phyloP scores from a whole-genome alignment of 2,113 vertebrate genomes.

The Rhodinocichla rosea region DNA sequence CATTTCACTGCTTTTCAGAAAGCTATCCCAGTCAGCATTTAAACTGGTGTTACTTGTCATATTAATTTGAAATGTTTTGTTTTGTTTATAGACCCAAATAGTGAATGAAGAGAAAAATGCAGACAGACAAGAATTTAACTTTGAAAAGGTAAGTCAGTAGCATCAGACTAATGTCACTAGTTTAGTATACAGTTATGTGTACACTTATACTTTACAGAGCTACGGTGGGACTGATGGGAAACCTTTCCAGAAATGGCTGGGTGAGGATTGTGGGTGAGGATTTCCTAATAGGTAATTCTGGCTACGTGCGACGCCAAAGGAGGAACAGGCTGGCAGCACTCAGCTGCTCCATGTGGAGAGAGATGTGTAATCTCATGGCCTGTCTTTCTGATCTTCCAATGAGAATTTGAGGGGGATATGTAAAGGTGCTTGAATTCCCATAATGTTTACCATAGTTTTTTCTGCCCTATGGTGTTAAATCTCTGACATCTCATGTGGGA shows the following conservation, averaged over 20 bases:
- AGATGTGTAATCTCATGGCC: neutral
- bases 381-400: neutral
- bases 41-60: neutral
- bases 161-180: neutral
- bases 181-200: neutral
- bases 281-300: neutral
- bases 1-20: neutral
- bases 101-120: conserved; percentile 41
- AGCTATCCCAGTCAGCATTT: neutral
- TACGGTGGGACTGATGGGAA: rapidly evolving
- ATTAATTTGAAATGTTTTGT: neutral
- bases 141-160: conserved; percentile 84
- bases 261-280: neutral
- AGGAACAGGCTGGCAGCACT: neutral
- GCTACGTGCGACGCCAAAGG: neutral
- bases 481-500: neutral
- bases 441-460: neutral
- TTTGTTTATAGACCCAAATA: conserved; percentile 45
- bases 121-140: conserved; percentile 71
- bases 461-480: neutral
- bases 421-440: neutral
- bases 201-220: neutral
- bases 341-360: neutral
- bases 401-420: neutral
- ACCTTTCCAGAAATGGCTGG: neutral